A percentile compares a stretch with the other conserved stretches of the same genome.
Conservation (phyloP, 2,113 vertebrate species). For the Trogon surrucura region DNA sequence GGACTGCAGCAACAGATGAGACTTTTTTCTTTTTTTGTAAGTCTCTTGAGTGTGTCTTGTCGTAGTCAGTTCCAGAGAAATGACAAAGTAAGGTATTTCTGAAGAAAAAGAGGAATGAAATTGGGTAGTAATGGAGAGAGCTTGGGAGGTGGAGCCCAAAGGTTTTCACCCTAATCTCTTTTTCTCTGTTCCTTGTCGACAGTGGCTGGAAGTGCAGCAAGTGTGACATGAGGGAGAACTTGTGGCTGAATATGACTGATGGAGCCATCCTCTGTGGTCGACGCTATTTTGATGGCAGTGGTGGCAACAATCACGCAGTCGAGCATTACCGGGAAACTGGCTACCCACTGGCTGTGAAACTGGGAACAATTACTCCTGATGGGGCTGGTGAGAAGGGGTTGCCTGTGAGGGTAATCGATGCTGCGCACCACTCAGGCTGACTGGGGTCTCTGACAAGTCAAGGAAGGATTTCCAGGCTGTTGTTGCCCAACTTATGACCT, state of each 20-base stretch:
- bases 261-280: constrained; percentile 94
- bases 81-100: background rate
- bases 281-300: constrained; percentile 94
- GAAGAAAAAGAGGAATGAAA: background rate
- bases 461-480: background rate
- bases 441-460: background rate
- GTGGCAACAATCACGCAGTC: constrained; percentile 95
- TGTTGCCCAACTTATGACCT: background rate
- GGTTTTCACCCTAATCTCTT: background rate
- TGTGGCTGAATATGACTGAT: constrained; percentile 98
- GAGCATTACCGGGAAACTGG: constrained; percentile 91
- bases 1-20: background rate
- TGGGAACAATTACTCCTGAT: constrained; percentile 97
- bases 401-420: background rate
- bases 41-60: background rate
- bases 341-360: constrained; percentile 94
- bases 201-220: constrained; percentile 97
- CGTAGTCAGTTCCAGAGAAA: background rate
- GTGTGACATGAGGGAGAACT: constrained; percentile 95
- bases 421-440: background rate
- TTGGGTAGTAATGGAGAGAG: background rate
- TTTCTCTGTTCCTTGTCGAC: background rate
- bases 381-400: constrained; percentile 85
- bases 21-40: background rate
- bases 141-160: background rate